These are phyloP conservation scores for Araneus ventricosus DNA, from an alignment of 1,140 invertebrate species.

Conservation along the genomic window DNA sequence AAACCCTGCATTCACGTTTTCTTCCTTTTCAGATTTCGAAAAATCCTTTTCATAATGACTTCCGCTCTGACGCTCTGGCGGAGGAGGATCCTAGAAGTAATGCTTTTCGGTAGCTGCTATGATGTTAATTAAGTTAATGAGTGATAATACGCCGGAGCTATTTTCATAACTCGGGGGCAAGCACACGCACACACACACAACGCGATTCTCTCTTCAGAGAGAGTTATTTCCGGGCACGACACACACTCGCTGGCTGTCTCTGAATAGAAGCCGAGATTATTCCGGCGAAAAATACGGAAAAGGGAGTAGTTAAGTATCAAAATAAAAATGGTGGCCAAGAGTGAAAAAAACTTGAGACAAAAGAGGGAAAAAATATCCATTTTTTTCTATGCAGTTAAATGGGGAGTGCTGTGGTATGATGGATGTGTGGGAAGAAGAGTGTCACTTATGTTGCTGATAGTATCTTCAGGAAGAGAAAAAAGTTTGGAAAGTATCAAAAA, in stretches of 20 bases:
- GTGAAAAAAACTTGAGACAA: slow-evolving; percentile 16
- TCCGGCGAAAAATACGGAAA: slow-evolving; percentile 4
- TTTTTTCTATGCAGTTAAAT: slow-evolving; percentile 1
- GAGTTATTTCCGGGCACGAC: slow-evolving; percentile 31
- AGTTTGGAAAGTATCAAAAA: not conserved
- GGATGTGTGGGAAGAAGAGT: slow-evolving; percentile 48
- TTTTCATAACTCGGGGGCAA: slow-evolving; percentile 27
- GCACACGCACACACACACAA: not conserved
- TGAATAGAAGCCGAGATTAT: slow-evolving; percentile 21
- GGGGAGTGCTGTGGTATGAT: slow-evolving; percentile 30
- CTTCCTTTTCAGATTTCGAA: not conserved
- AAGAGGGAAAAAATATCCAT: not conserved
- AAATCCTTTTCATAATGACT: slow-evolving; percentile 35
- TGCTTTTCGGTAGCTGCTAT: not conserved
- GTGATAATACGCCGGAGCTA: slow-evolving; percentile 44
- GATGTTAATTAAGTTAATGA: slow-evolving; percentile 69
- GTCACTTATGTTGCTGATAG: slow-evolving; percentile 51
- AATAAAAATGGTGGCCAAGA: slow-evolving; percentile 21
- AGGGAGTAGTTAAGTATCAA: not conserved
- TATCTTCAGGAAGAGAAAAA: slow-evolving; percentile 11
- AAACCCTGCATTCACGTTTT: not conserved
- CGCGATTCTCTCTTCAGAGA: not conserved
- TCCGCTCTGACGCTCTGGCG: slow-evolving; percentile 16
- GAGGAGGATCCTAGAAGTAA: not conserved
- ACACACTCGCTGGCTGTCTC: not conserved